Conservation (phyloP, 2,797 vertebrate species). For the Miichthys miiuy region DNA sequence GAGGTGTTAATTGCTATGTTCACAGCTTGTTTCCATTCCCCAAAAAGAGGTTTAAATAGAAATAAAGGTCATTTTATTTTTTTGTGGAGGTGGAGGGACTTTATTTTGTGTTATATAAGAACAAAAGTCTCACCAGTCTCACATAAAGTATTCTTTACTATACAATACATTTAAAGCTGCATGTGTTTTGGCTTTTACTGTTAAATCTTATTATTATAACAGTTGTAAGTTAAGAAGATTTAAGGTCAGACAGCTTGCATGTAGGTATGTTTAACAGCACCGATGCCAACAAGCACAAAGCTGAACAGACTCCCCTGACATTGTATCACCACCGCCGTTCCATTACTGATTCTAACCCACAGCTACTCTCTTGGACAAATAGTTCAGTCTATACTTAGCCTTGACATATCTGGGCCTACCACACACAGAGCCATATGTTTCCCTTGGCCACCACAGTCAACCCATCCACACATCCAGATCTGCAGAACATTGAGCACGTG, state of each 20-base stretch:
- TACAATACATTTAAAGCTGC: neutral
- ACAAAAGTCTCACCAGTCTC: neutral
- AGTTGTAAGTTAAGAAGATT: constrained; percentile 9
- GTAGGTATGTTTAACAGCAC: constrained; percentile 48
- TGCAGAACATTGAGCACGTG: constrained; percentile 53
- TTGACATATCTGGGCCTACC: constrained; percentile 72
- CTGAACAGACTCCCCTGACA: constrained; percentile 52
- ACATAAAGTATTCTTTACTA: neutral
- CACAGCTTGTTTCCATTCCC: neutral
- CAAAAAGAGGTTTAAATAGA: neutral
- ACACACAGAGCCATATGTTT: constrained; percentile 81
- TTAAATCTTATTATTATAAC: neutral
- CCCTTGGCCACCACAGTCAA: constrained; percentile 55
- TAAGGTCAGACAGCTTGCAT: constrained; percentile 32
- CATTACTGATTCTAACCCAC: constrained; percentile 61
- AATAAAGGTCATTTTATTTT: neutral
- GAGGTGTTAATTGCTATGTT: neutral
- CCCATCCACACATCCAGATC: constrained; percentile 63
- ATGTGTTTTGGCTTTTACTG: neutral
- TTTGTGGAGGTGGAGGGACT: neutral
- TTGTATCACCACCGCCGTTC: constrained; percentile 51
- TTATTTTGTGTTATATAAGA: neutral
- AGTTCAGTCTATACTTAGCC: constrained; percentile 73
- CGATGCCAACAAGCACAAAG: constrained; percentile 58
- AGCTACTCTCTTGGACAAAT: constrained; percentile 62